Percentiles rank a stretch among this genome's conserved stretches.
Evolutionary conservation across 1,140 invertebrate genomes (phyloP).

Genomic region (Sweltsa coloradensis): DNA sequence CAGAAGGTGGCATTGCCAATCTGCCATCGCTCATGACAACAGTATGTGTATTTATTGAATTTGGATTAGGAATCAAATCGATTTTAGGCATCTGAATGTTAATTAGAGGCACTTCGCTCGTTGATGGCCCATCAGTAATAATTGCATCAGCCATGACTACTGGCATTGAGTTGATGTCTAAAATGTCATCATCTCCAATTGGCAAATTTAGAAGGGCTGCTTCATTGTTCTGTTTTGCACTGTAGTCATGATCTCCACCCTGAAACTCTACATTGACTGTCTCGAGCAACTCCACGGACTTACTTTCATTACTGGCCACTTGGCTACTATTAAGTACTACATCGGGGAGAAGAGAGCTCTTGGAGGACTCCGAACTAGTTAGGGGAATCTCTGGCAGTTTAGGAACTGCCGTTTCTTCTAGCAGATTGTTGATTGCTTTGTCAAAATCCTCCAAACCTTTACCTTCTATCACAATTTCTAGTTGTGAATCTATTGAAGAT

Average conservation of each 20-base stretch:
- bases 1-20: background rate
- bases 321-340: background rate
- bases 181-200: conserved; percentile 40
- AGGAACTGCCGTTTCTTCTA: conserved; percentile 40
- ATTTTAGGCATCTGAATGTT: background rate
- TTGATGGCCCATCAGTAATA: conserved; percentile 12
- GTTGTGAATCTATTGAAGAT: background rate
- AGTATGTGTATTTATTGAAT: background rate
- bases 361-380: background rate
- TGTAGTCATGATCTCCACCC: conserved; percentile 3
- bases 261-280: background rate
- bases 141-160: conserved; percentile 46
- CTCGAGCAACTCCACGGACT: background rate
- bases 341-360: background rate
- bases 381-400: conserved; percentile 28
- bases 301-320: background rate
- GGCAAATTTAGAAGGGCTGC: conserved; percentile 21
- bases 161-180: conserved; percentile 61
- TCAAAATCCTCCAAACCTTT: conserved; percentile 35
- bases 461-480: background rate
- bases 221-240: background rate
- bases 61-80: background rate
- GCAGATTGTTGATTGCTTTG: conserved; percentile 36
- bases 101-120: background rate
- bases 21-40: background rate